Evolutionary conservation across 2,113 vertebrate species (phyloP), one percentile per base, ranked within the genome.

Genomic region (Upupa epops): DNA sequence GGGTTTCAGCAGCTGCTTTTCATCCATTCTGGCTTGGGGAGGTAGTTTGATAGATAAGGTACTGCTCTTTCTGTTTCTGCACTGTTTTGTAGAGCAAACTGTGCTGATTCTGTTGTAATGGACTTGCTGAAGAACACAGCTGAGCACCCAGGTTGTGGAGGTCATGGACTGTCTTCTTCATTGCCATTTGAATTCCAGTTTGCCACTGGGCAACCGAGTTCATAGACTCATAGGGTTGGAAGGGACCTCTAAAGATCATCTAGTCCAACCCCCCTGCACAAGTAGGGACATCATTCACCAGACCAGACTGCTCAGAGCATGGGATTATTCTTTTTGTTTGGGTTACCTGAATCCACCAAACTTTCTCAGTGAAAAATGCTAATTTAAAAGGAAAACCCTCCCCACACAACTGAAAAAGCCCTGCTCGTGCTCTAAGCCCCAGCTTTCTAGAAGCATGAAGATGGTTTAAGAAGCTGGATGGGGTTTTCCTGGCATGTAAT

Each of bases 121-220:
- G 74, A 42, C 87, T 90, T 85, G 58, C 73, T 90, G 92, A 95
- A 75, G 63, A 73, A 55, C 20, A 17, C 22, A 69, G 81, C 63
- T 78, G 65, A 85, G 71, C 46, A 84, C 87, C 92, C 78, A 63
- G 84, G 71, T 92, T 49, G 13, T 76, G 81, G 90, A 63, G 84
- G 71, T 92, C 54, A 15, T 76, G 81, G 90, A 76, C 81, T 59
- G 71, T 79, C 74, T 42, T 59, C 51, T 89, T 87, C 71, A 82
- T 5, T 4, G 3, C 71, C 73, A 2, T 48, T 89, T 91, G 71
- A 74, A 85, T 89, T 86, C 84, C 83, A 55, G 52, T 18, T 48
- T 83, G 89, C 92, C 92, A 90, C 92, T 80, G 83, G 77, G 76
- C 81, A 87, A 37, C 86, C 22, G 66, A 82, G 19, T 73, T 84